phyloP scores from a whole-genome alignment of 2,888 invertebrate species.

The Rapana venosa region DNA sequence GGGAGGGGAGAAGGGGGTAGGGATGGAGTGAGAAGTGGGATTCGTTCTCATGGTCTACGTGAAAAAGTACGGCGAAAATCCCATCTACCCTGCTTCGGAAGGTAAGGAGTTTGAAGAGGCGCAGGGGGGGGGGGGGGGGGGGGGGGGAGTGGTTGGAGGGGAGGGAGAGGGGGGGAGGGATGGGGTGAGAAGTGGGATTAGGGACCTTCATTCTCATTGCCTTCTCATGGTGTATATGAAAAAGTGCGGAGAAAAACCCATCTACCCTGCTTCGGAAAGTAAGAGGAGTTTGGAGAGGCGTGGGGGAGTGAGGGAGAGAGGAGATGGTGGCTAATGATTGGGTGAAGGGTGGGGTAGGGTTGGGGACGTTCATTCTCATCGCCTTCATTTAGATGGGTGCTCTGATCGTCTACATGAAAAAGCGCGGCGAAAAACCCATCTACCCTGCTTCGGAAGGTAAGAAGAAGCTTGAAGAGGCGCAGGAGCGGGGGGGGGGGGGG shows the following conservation, averaged over 20 bases:
- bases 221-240: constrained; percentile 19
- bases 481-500: background rate
- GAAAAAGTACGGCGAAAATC: constrained; percentile 1
- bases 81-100: constrained; percentile 11
- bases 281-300: background rate
- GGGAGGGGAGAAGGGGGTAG: background rate
- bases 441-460: constrained; percentile 20
- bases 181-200: background rate
- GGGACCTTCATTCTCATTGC: constrained; percentile 6
- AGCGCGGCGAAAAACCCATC: background rate
- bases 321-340: too few species aligned
- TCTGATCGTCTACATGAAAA: constrained; percentile 13
- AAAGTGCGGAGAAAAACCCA: background rate
- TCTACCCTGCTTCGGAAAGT: constrained; percentile 19
- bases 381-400: background rate
- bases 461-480: background rate
- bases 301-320: too few species aligned
- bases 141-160: background rate
- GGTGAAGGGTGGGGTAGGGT: background rate
- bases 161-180: too few species aligned
- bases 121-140: background rate
- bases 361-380: background rate
- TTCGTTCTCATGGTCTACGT: background rate
- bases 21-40: background rate
- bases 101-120: background rate